These are phyloP conservation scores for Chouioia cunea DNA, from an alignment of 2,888 invertebrate species.

Conservation along the genomic window DNA sequence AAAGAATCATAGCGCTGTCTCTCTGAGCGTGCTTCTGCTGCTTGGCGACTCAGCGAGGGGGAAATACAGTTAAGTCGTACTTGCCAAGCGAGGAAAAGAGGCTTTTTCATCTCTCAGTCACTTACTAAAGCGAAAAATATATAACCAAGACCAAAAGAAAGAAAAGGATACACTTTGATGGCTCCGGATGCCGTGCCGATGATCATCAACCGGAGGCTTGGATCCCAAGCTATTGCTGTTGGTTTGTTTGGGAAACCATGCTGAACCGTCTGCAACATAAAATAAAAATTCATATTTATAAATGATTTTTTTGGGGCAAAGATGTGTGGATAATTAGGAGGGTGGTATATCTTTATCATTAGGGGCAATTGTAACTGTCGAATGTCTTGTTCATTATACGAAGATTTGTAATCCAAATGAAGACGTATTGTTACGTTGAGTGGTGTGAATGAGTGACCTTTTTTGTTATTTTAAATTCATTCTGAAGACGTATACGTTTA, in stretches of 20 bases:
- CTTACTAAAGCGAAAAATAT: constrained; percentile 20
- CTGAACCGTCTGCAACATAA: constrained; percentile 83
- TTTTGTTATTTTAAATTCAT: too few relatives aligned
- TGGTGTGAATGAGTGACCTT: too few relatives aligned
- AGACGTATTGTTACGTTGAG: too few relatives aligned
- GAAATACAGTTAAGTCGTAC: constrained; percentile 35
- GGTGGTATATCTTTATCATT: too few relatives aligned
- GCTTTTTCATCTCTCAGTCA: too few relatives aligned
- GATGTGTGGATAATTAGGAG: not conserved
- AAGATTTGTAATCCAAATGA: too few relatives aligned
- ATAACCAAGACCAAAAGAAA: constrained; percentile 61
- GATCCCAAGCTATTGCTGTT: constrained; percentile 93
- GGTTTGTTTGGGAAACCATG: constrained; percentile 99
- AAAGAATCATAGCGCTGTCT: constrained; percentile 22
- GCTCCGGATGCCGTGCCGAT: constrained; percentile 95
- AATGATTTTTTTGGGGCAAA: not conserved
- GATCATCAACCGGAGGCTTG: constrained; percentile 87
- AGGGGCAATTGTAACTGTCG: too few relatives aligned
- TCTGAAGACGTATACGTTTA: too few relatives aligned
- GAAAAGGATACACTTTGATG: constrained; percentile 81
- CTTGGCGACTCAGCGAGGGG: constrained; percentile 23
- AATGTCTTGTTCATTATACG: too few relatives aligned
- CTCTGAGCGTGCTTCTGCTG: not conserved
- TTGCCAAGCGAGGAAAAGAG: constrained; percentile 31
- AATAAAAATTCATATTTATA: constrained; percentile 24